Percentiles rank a stretch among this genome's conserved stretches.
Evolutionary conservation across 2,113 vertebrate species (phyloP).

Genomic region (Elephas maximus): DNA sequence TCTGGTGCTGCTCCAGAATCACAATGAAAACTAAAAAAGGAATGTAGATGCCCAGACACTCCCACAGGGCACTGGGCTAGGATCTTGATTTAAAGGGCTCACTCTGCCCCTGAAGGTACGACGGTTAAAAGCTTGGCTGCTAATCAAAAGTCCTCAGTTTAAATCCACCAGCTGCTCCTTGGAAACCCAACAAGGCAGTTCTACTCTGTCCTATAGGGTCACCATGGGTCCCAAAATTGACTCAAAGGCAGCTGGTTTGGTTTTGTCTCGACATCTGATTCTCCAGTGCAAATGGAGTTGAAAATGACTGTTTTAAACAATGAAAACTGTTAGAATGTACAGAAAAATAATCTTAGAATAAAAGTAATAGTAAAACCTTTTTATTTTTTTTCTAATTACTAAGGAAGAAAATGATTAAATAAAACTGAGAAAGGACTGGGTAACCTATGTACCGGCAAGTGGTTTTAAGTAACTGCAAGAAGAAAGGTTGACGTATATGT

Average conservation of each 20-base stretch:
- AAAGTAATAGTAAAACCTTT: neutral
- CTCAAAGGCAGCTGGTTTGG: too few species aligned
- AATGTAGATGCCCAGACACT: neutral
- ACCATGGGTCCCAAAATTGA: too few species aligned
- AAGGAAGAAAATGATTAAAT: slow-evolving; percentile 7
- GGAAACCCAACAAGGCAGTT: too few species aligned
- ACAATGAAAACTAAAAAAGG: neutral
- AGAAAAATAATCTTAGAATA: neutral
- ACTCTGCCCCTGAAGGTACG: too few species aligned
- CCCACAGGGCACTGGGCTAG: neutral
- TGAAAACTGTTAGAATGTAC: neutral
- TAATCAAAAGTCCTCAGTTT: too few species aligned
- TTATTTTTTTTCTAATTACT: neutral
- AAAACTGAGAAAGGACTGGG: neutral
- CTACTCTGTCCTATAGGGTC: too few species aligned
- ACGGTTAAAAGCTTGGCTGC: too few species aligned
- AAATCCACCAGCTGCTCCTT: too few species aligned
- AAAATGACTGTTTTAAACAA: neutral
- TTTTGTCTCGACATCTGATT: neutral
- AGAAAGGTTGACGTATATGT: neutral
- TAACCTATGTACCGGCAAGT: neutral
- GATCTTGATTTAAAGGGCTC: neutral
- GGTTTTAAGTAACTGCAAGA: neutral
- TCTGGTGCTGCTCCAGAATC: neutral
- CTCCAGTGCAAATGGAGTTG: neutral